A percentile compares a stretch with the other conserved stretches of the same genome.
Evolutionary conservation across 2,797 vertebrate species (phyloP).

Genomic region (Acipenser oxyrinchus): DNA sequence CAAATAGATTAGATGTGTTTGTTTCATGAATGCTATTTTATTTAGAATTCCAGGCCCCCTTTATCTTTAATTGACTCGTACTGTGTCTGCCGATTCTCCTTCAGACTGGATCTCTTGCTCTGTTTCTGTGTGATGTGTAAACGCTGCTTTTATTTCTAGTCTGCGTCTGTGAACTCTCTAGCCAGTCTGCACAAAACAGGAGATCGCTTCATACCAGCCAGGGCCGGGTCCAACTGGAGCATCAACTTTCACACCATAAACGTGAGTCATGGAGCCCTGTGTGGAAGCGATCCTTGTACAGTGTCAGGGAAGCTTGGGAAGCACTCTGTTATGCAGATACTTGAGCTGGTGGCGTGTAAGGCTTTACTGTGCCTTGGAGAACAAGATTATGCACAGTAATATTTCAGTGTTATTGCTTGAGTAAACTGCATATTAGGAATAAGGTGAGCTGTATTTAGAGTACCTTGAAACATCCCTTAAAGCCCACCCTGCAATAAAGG

Average conservation of each 20-base stretch:
- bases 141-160: constrained; percentile 29
- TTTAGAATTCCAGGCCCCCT: background rate
- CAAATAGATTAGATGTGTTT: no score
- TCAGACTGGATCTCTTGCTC: background rate
- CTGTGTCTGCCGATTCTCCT: background rate
- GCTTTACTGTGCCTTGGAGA: background rate
- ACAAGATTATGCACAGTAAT: background rate
- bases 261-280: constrained; percentile 35
- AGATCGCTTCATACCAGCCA: constrained; percentile 67
- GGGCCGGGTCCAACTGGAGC: constrained; percentile 73
- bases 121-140: background rate
- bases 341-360: background rate
- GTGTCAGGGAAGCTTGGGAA: background rate
- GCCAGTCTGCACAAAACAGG: constrained; percentile 56
- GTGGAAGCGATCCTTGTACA: background rate
- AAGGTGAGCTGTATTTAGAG: no score
- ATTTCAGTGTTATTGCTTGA: background rate
- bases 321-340: background rate
- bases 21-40: background rate
- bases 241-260: constrained; percentile 74
- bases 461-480: no score
- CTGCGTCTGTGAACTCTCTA: constrained; percentile 52
- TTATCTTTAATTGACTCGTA: background rate
- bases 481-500: no score
- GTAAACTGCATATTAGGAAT: no score